These are phyloP conservation scores for Cenopis cana DNA, from an alignment of 2,888 invertebrate genomes.

Conservation along the genomic window DNA sequence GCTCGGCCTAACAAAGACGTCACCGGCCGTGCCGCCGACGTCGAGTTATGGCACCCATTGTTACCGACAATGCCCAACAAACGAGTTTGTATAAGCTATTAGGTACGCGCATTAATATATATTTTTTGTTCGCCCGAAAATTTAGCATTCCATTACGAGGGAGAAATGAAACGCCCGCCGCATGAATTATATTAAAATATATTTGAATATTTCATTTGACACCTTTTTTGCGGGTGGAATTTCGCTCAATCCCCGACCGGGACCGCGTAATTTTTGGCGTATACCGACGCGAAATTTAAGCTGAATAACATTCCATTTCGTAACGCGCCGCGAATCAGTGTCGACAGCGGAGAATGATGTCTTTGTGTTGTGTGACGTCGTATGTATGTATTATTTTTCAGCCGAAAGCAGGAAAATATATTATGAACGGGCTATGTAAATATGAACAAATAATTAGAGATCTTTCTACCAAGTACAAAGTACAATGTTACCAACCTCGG, in stretches of 20 bases:
- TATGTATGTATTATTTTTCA: constrained; percentile 73
- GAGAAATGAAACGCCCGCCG: constrained; percentile 85
- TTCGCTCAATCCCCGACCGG: constrained; percentile 81
- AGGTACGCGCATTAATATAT: constrained; percentile 86
- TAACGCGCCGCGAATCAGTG: constrained; percentile 81
- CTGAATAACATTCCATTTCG: constrained; percentile 84
- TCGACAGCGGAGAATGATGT: constrained; percentile 57
- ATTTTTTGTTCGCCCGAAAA: constrained; percentile 85
- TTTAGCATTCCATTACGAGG: constrained; percentile 86
- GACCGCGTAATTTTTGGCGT: constrained; percentile 82
- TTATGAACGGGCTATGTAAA: constrained; percentile 8
- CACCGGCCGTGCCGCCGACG: constrained; percentile 84
- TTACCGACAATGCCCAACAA: constrained; percentile 85
- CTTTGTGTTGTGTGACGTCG: constrained; percentile 47
- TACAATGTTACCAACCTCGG: no score
- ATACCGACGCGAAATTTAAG: constrained; percentile 78
- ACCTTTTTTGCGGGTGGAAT: constrained; percentile 83
- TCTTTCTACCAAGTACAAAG: no score
- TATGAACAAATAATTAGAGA: neutral
- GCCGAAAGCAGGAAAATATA: constrained; percentile 35
- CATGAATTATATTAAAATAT: constrained; percentile 86
- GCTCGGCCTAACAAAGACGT: constrained; percentile 84
- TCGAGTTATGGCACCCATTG: constrained; percentile 85
- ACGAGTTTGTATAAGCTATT: constrained; percentile 86
- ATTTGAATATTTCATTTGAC: constrained; percentile 86